phyloP scores from a whole-genome alignment of 2,797 vertebrate genomes.

The Anniella stebbinsi region DNA sequence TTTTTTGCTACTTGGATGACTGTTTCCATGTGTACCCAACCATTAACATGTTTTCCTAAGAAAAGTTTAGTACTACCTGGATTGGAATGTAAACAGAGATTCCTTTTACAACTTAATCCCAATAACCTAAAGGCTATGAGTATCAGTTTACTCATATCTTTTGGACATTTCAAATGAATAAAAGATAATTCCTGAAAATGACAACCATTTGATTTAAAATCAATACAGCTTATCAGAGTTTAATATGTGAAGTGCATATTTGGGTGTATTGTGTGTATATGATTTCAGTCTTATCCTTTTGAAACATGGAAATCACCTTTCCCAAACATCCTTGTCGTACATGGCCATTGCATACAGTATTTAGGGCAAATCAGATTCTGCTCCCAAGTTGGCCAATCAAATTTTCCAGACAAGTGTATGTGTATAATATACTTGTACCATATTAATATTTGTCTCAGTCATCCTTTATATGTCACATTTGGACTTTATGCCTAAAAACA shows the following conservation, averaged over 20 bases:
- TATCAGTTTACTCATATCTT: background rate
- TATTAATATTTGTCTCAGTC: background rate
- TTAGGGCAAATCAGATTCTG: background rate
- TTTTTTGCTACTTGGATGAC: background rate
- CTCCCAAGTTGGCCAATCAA: background rate
- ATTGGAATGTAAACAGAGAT: background rate
- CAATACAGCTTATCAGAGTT: background rate
- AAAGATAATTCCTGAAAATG: background rate
- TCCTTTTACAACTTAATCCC: background rate
- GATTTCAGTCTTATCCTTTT: background rate
- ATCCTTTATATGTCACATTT: background rate
- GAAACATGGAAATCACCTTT: background rate
- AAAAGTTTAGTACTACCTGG: background rate
- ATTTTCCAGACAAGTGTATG: background rate
- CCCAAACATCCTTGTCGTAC: background rate
- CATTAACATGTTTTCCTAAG: background rate
- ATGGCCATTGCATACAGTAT: background rate
- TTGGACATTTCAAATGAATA: constrained; percentile 6
- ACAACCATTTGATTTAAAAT: background rate
- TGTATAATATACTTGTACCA: background rate
- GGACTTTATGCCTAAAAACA: background rate
- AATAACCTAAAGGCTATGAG: background rate
- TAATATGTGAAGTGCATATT: background rate
- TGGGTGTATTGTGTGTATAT: background rate
- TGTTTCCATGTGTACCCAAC: background rate